Percentiles rank a stretch among this genome's conserved stretches.
phyloP scores from a whole-genome alignment of 35 echinoderm and acorn worm genomes.

The Anneissia japonica region DNA sequence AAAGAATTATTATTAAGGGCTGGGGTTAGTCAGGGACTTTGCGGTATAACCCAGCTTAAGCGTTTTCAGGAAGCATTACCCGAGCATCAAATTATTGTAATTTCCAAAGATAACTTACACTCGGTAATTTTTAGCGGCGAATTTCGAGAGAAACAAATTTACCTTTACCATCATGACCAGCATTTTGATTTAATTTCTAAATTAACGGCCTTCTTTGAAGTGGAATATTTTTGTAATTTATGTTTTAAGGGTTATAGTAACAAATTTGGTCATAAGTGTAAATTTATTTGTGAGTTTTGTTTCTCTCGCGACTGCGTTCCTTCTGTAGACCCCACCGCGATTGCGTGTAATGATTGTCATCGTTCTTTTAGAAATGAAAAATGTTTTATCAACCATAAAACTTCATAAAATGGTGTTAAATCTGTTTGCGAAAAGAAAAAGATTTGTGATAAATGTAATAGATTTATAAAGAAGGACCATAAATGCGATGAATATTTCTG shows the following conservation, averaged over 20 bases:
- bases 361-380: background rate
- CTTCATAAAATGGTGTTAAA: background rate
- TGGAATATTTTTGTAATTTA: background rate
- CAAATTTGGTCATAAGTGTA: background rate
- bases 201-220: background rate
- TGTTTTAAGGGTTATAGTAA: background rate
- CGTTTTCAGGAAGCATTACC: background rate
- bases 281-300: background rate
- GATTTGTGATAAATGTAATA: background rate
- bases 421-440: background rate
- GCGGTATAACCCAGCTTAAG: background rate
- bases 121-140: background rate
- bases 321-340: background rate
- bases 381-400: background rate
- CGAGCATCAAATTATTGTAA: background rate
- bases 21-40: background rate
- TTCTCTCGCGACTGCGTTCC: background rate
- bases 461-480: background rate
- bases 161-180: background rate
- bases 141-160: background rate
- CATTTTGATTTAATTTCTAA: background rate
- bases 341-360: background rate
- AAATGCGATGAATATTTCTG: background rate
- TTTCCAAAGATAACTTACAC: background rate
- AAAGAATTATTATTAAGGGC: background rate